phyloP scores from a whole-genome alignment of 35 echinoderm and acorn worm species.

The Chiridota heheva region DNA sequence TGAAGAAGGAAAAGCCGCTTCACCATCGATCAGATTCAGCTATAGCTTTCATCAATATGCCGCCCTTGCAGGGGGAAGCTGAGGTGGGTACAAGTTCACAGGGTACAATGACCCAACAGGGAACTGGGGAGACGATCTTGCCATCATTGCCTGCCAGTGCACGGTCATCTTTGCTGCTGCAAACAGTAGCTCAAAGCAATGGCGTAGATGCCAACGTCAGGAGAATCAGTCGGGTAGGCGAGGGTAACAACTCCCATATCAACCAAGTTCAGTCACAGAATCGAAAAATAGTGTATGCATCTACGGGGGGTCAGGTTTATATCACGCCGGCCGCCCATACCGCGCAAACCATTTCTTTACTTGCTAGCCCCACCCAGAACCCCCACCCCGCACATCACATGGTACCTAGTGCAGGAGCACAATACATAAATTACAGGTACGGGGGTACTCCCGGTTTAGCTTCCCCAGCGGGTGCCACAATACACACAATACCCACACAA shows the following conservation, averaged over 20 bases:
- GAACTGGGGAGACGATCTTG: neutral
- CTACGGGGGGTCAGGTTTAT: conserved; percentile 1
- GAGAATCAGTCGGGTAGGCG: too few species aligned
- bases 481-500: conserved; percentile 54
- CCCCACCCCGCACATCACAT: conserved; percentile 46
- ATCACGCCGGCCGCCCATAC: conserved; percentile 8
- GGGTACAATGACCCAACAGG: neutral
- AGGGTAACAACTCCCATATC: conserved; percentile 1
- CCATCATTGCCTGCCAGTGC: conserved; percentile 17
- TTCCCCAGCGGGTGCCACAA: conserved; percentile 47
- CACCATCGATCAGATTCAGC: conserved; percentile 71
- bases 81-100: conserved; percentile 11
- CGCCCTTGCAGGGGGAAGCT: conserved; percentile 66
- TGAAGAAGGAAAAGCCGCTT: conserved; percentile 80
- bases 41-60: conserved; percentile 91
- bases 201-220: too few species aligned
- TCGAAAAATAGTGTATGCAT: neutral
- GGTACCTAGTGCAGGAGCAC: conserved; percentile 25
- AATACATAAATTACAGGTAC: conserved; percentile 65
- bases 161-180: too few species aligned
- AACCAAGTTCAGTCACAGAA: neutral
- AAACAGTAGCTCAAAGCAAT: too few species aligned
- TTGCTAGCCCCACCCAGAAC: conserved; percentile 76
- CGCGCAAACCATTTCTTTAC: conserved; percentile 13
- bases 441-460: conserved; percentile 52